Percentiles rank a stretch among this genome's conserved stretches.
These are phyloP conservation scores for Thereva nobilitata DNA, from an alignment of 2,888 invertebrate genomes.

Conservation along the genomic window DNA sequence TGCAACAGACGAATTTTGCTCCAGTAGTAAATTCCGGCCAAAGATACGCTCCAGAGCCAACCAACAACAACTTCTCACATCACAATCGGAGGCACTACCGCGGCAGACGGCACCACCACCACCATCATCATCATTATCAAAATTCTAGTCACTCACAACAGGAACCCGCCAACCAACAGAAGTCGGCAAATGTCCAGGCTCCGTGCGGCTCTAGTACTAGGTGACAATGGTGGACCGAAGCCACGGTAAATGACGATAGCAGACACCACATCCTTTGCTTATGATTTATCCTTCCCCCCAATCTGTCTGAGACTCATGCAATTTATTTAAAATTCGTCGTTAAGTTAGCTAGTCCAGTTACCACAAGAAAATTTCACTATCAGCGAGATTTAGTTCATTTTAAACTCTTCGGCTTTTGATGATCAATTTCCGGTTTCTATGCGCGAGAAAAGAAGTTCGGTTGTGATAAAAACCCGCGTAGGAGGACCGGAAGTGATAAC, in stretches of 20 bases:
- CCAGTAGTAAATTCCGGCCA: neutral
- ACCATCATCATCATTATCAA: constrained; percentile 32
- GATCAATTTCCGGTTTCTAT: constrained; percentile 1
- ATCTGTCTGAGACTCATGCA: neutral
- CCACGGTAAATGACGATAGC: constrained; percentile 10
- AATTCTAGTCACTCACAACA: constrained; percentile 41
- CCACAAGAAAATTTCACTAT: neutral
- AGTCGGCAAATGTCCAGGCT: constrained; percentile 46
- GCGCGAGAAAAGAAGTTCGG: constrained; percentile 14
- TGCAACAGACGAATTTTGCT: neutral
- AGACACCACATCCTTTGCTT: constrained; percentile 13
- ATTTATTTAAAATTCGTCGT: constrained; percentile 13
- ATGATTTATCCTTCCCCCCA: constrained; percentile 9
- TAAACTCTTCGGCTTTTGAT: constrained; percentile 5
- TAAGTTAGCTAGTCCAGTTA: constrained; percentile 23
- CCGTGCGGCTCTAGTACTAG: constrained; percentile 52
- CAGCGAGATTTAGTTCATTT: neutral
- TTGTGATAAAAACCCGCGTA: constrained; percentile 3
- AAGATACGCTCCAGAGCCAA: neutral
- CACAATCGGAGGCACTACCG: constrained; percentile 51
- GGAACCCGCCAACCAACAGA: constrained; percentile 44
- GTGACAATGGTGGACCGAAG: constrained; percentile 52
- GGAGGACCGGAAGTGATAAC: neutral
- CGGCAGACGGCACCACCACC: constrained; percentile 38
- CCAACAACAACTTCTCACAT: constrained; percentile 6